Percentiles rank a stretch among this genome's conserved stretches.
Conservation (phyloP, 1,140 invertebrate species). For the Diachasma alloeum region DNA sequence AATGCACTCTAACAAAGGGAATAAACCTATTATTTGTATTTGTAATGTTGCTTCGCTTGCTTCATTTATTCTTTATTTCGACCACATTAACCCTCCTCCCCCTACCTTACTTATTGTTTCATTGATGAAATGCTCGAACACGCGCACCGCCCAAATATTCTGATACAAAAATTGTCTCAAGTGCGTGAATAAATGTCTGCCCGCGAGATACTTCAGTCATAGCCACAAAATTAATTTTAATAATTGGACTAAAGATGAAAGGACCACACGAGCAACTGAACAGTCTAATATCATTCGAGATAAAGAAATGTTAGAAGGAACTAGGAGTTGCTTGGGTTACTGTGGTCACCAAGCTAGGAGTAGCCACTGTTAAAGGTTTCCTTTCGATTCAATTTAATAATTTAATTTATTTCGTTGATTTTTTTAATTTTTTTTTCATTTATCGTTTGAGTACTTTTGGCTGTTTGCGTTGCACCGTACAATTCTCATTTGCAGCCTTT, state of each 20-base stretch:
- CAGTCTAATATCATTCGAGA: background rate
- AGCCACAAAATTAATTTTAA: background rate
- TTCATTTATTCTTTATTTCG: slow-evolving; percentile 50
- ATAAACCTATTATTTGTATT: slow-evolving; percentile 42
- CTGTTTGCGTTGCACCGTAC: slow-evolving; percentile 35
- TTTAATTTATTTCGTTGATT: slow-evolving; percentile 35
- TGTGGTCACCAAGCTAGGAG: slow-evolving; percentile 64
- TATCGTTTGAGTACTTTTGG: slow-evolving; percentile 26
- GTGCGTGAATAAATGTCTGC: slow-evolving; percentile 6
- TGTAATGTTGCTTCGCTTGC: slow-evolving; percentile 59
- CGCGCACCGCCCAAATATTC: slow-evolving; percentile 52
- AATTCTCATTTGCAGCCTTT: slow-evolving; percentile 33
- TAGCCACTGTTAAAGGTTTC: slow-evolving; percentile 54
- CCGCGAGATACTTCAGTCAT: background rate
- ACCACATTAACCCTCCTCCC: slow-evolving; percentile 62
- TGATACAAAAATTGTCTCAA: background rate
- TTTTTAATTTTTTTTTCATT: slow-evolving; percentile 25
- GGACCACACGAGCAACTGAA: background rate
- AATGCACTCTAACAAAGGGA: background rate
- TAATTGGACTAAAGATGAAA: background rate
- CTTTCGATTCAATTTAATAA: slow-evolving; percentile 29
- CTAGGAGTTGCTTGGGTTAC: slow-evolving; percentile 62
- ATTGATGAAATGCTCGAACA: slow-evolving; percentile 55
- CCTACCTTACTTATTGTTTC: slow-evolving; percentile 57
- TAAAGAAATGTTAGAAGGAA: slow-evolving; percentile 20